Percentiles rank a stretch among this genome's conserved stretches.
These are phyloP conservation scores for Drosophila yakuba DNA, from an alignment of 1,140 invertebrate species.

Conservation along the genomic window DNA sequence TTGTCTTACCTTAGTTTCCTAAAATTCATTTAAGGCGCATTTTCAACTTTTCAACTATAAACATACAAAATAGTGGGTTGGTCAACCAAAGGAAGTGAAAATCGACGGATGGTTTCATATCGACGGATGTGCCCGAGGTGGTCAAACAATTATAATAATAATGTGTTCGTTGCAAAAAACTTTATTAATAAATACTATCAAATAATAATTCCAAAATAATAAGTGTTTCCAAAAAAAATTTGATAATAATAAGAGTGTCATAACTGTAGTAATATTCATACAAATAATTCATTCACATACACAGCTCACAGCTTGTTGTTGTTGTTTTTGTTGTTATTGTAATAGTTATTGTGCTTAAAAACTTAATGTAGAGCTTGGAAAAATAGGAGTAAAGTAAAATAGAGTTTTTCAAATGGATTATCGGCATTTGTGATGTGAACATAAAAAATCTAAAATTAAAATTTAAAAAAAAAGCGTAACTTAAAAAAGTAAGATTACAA, in stretches of 20 bases:
- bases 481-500: slow-evolving; percentile 25
- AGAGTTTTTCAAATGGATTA: slow-evolving; percentile 21
- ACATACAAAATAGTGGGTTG: slow-evolving; percentile 25
- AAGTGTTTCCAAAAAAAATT: slow-evolving; percentile 36
- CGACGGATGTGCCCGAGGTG: slow-evolving; percentile 26
- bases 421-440: slow-evolving; percentile 56
- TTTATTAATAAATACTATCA: slow-evolving; percentile 79
- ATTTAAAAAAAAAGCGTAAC: slow-evolving; percentile 43
- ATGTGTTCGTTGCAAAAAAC: slow-evolving; percentile 66
- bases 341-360: slow-evolving; percentile 7
- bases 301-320: slow-evolving; percentile 71
- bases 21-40: slow-evolving; percentile 62
- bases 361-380: slow-evolving; percentile 18
- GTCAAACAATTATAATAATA: slow-evolving; percentile 6
- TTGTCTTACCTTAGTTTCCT: slow-evolving; percentile 40
- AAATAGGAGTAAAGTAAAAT: slow-evolving; percentile 26
- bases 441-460: slow-evolving; percentile 15
- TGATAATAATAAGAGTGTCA: slow-evolving; percentile 51
- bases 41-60: slow-evolving; percentile 60
- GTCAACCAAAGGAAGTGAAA: slow-evolving; percentile 16
- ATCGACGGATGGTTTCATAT: slow-evolving; percentile 41
- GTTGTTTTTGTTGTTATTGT: slow-evolving; percentile 8
- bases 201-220: slow-evolving; percentile 65
- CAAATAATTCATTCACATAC: slow-evolving; percentile 70
- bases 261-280: slow-evolving; percentile 55